phyloP scores from a whole-genome alignment of 35 echinoderm and acorn worm species.

The Patiria miniata region DNA sequence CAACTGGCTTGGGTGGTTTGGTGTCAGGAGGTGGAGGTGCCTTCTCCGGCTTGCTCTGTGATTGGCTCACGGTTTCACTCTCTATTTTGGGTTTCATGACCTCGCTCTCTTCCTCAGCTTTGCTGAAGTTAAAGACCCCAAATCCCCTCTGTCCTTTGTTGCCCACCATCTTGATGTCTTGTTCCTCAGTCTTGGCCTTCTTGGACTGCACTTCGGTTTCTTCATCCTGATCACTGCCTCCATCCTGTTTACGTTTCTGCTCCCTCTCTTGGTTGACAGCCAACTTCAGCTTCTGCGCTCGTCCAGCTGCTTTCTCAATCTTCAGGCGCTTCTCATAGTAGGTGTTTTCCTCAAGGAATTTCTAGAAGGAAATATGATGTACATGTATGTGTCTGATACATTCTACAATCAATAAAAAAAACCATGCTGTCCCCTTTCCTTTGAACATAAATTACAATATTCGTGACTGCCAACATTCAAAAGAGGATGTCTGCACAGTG shows the following conservation, averaged over 20 bases:
- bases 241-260: not conserved
- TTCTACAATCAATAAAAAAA: not conserved
- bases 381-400: not conserved
- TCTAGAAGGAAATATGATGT: constrained; percentile 1
- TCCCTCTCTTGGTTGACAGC: not conserved
- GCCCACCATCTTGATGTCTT: not conserved
- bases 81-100: not conserved
- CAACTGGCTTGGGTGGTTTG: not conserved
- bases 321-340: constrained; percentile 31
- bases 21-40: not conserved
- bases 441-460: too few relatives aligned
- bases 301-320: constrained; percentile 39
- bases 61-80: not conserved
- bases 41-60: not conserved
- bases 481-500: too few relatives aligned
- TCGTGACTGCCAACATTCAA: too few relatives aligned
- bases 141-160: constrained; percentile 8
- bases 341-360: constrained; percentile 43
- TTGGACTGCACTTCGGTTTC: not conserved
- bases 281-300: constrained; percentile 1
- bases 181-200: not conserved
- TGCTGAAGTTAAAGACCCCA: constrained; percentile 16
- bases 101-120: not conserved
- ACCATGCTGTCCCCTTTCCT: not conserved
- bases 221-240: not conserved